Conservation (phyloP, 2,888 invertebrate genomes). For the Harmothoe impar region DNA sequence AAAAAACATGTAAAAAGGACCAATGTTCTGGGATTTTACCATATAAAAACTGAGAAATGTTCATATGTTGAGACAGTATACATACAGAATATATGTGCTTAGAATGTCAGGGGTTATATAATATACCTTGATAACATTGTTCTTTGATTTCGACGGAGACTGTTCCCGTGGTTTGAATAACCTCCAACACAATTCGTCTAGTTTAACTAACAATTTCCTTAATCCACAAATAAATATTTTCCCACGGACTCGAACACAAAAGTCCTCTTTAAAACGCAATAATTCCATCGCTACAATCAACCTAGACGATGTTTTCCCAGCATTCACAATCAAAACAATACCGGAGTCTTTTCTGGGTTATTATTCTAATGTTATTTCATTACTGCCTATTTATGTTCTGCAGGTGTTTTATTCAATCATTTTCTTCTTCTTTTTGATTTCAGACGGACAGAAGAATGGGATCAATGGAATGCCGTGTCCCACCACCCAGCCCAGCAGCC, state of each 20-base stretch:
- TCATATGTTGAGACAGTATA: too few relatives aligned
- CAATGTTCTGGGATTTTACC: too few relatives aligned
- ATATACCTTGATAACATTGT: too few relatives aligned
- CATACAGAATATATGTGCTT: too few relatives aligned
- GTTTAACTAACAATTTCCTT: background rate
- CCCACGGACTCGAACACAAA: background rate
- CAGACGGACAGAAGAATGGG: background rate
- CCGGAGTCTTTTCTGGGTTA: background rate
- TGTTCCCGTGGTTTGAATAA: background rate
- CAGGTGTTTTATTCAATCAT: background rate
- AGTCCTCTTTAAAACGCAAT: background rate
- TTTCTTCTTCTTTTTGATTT: background rate
- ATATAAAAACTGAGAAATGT: too few relatives aligned
- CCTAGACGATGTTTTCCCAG: background rate
- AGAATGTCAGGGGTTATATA: too few relatives aligned
- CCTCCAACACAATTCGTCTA: too few relatives aligned
- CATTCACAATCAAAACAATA: background rate
- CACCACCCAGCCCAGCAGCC: background rate
- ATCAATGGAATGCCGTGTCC: background rate
- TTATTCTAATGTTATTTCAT: conserved; percentile 18
- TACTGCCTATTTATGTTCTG: background rate
- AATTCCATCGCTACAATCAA: background rate
- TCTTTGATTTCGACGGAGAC: too few relatives aligned
- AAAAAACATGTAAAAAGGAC: background rate
- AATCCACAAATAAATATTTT: background rate